A percentile compares a stretch with the other conserved stretches of the same genome.
phyloP scores from a whole-genome alignment of 2,113 vertebrate genomes.

The Pycnonotus jocosus region DNA sequence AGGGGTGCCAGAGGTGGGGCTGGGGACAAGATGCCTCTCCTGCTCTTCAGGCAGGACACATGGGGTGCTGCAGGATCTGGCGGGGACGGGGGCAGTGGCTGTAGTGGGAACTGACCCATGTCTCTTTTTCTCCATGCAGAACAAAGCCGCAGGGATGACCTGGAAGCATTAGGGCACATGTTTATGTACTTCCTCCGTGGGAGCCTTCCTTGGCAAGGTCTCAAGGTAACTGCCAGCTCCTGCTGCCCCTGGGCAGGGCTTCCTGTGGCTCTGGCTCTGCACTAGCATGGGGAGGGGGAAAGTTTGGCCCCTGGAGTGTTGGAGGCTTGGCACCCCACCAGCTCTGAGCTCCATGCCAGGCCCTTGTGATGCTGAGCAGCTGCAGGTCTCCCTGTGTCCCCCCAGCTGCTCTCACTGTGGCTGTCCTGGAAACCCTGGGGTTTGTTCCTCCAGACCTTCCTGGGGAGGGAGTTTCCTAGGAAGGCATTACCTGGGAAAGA shows the following conservation, averaged over 20 bases:
- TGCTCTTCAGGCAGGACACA: not conserved
- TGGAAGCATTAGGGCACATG: slow-evolving; percentile 97
- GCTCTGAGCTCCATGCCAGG: not conserved
- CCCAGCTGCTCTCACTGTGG: not conserved
- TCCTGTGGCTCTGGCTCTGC: not conserved
- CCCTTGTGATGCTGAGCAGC: not conserved
- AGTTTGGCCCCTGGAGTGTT: not conserved
- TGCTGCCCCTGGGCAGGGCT: not conserved
- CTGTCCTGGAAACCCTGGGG: not conserved
- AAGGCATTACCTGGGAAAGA: not conserved
- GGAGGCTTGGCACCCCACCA: not conserved
- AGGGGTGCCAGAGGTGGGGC: not conserved
- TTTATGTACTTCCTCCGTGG: slow-evolving; percentile 98
- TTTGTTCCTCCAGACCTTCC: not conserved
- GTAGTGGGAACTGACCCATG: accelerated
- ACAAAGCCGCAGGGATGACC: slow-evolving; percentile 94
- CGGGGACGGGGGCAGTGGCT: not conserved
- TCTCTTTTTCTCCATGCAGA: slow-evolving; percentile 67
- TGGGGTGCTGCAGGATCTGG: not conserved
- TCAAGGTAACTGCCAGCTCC: slow-evolving; percentile 79
- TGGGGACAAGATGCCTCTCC: not conserved
- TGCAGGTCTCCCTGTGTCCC: not conserved
- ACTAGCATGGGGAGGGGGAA: not conserved
- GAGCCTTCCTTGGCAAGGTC: slow-evolving; percentile 96
- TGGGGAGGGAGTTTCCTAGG: not conserved